Conservation (phyloP, 2,113 vertebrate species). For the Ameiurus melas region DNA sequence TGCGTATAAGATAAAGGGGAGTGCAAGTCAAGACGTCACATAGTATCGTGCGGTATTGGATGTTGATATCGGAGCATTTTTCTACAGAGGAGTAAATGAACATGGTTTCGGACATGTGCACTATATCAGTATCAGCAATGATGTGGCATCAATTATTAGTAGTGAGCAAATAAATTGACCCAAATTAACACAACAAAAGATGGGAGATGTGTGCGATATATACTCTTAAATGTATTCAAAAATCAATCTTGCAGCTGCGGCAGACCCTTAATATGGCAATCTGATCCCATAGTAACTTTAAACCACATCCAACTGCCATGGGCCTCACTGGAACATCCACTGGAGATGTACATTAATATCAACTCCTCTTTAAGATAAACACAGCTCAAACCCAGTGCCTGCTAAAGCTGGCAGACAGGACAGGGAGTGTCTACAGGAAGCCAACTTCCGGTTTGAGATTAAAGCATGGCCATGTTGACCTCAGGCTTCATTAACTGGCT, state of each 20-base stretch:
- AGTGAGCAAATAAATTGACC: not conserved
- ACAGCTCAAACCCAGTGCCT: not conserved
- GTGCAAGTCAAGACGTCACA: not conserved
- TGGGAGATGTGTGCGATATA: not conserved
- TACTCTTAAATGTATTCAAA: not conserved
- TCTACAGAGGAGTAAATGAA: not conserved
- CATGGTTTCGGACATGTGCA: not conserved
- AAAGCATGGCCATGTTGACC: not conserved
- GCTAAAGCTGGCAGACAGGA: not conserved
- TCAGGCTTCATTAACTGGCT: not conserved
- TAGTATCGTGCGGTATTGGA: no score
- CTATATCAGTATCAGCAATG: not conserved
- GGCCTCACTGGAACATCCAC: not conserved
- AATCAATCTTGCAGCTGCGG: not conserved
- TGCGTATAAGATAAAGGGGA: not conserved
- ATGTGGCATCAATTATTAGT: not conserved
- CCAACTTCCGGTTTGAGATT: not conserved
- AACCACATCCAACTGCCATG: not conserved
- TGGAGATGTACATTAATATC: not conserved
- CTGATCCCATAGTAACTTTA: not conserved
- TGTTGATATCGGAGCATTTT: not conserved
- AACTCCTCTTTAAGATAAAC: not conserved
- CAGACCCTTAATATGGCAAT: not conserved
- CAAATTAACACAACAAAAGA: not conserved
- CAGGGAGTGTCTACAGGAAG: not conserved